Percentiles rank a stretch among this genome's conserved stretches.
Evolutionary conservation across 2,888 invertebrate genomes (phyloP).

Genomic region (Epinotia ramella): DNA sequence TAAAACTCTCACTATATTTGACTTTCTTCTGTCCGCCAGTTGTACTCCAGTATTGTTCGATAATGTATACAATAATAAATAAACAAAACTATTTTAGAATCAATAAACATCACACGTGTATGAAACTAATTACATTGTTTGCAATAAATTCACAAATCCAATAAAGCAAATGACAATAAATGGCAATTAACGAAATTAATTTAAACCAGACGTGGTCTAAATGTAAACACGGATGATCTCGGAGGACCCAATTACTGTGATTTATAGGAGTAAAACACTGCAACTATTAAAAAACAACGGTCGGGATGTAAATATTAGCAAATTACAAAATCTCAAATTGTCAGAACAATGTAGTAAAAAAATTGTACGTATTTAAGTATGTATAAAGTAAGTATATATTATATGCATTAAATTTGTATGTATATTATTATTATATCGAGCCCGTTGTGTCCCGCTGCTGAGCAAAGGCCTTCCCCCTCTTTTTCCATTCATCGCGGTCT

Average conservation of each 20-base stretch:
- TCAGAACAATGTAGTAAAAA: no score
- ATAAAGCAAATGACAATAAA: slow-evolving; percentile 29
- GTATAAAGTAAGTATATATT: no score
- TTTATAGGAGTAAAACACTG: not conserved
- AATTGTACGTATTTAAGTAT: no score
- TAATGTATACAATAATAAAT: not conserved
- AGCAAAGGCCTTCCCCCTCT: no score
- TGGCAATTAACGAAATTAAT: slow-evolving; percentile 28
- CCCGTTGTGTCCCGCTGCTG: no score
- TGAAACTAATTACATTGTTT: slow-evolving; percentile 20
- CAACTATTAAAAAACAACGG: not conserved
- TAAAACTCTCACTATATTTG: no score
- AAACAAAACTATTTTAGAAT: not conserved
- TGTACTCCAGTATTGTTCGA: not conserved
- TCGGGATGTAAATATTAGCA: not conserved
- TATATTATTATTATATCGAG: no score
- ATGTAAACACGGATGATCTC: slow-evolving; percentile 30
- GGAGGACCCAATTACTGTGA: slow-evolving; percentile 11
- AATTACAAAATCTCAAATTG: no score
- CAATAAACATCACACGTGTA: slow-evolving; percentile 5
- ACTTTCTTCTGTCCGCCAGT: no score
- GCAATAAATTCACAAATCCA: slow-evolving; percentile 22
- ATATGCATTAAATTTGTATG: no score
- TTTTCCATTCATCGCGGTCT: no score
- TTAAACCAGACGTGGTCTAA: slow-evolving; percentile 28